Evolutionary conservation across 2,113 vertebrate genomes (phyloP).

Genomic region (Lepisosteus osseus): DNA sequence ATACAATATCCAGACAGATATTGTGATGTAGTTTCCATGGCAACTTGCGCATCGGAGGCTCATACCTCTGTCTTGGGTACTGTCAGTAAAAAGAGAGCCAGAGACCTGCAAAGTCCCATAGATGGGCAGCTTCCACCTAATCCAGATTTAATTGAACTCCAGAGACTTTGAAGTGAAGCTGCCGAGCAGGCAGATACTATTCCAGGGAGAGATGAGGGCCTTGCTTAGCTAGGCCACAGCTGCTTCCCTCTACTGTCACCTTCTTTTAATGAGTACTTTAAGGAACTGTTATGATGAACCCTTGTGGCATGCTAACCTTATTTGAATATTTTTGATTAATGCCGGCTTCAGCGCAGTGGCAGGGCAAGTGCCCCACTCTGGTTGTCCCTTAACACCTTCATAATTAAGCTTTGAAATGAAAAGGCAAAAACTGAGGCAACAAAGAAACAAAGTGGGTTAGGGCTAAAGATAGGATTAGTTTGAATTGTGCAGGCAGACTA

Average conservation of each 20-base stretch:
- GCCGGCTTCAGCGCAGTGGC: conserved; percentile 34
- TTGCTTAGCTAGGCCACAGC: conserved; percentile 64
- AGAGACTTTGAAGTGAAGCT: conserved; percentile 95
- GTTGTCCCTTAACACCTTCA: conserved; percentile 46
- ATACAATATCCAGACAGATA: conserved; percentile 33
- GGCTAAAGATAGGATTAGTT: conserved; percentile 74
- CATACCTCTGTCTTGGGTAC: conserved; percentile 68
- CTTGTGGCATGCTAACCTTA: conserved; percentile 27
- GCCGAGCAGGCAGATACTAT: conserved; percentile 69
- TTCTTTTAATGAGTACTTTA: conserved; percentile 70
- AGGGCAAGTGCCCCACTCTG: conserved; percentile 43
- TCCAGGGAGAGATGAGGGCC: conserved; percentile 50
- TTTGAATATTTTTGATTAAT: conserved; percentile 68
- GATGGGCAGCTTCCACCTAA: conserved; percentile 76
- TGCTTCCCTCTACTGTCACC: conserved; percentile 53
- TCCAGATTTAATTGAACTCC: conserved; percentile 99
- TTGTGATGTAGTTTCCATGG: conserved; percentile 66
- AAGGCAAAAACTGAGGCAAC: conserved; percentile 58
- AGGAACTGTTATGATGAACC: conserved; percentile 41
- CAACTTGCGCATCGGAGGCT: conserved; percentile 64
- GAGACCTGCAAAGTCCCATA: conserved; percentile 60
- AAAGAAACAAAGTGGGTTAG: conserved; percentile 57
- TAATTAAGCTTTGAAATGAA: conserved; percentile 61
- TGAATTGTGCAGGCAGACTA: conserved; percentile 65
- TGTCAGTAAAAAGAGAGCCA: conserved; percentile 66